Evolutionary conservation across 2,797 vertebrate genomes (phyloP).

Genomic region (Mastacembelus armatus): DNA sequence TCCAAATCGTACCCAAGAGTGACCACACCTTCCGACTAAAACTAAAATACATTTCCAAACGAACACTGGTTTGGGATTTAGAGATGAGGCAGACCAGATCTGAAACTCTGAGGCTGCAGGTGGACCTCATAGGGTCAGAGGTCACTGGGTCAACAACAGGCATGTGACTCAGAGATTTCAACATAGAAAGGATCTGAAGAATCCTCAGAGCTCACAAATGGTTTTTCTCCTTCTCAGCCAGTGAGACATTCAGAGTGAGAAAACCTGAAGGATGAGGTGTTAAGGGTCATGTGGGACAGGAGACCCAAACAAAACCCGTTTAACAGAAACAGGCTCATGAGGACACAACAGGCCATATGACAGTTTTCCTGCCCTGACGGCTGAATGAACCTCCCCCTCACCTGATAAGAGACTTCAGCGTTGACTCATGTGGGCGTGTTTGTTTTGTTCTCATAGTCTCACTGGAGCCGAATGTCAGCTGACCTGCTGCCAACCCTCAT

Average conservation of each 20-base stretch:
- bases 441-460: too few species aligned
- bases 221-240: not conserved
- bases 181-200: constrained; percentile 21
- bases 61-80: not conserved
- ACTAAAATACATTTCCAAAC: too few species aligned
- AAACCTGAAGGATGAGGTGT: not conserved
- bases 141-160: constrained; percentile 25
- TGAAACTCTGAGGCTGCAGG: constrained; percentile 39
- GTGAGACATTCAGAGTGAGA: not conserved
- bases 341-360: constrained; percentile 1
- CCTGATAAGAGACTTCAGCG: constrained; percentile 10
- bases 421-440: not conserved
- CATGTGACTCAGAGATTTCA: constrained; percentile 22
- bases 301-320: constrained; percentile 18
- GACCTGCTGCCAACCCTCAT: too few species aligned
- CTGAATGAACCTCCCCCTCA: not conserved
- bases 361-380: not conserved
- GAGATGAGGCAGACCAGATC: constrained; percentile 25
- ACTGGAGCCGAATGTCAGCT: too few species aligned
- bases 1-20: too few species aligned
- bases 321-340: not conserved
- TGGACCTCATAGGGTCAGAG: constrained; percentile 31
- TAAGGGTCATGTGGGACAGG: not conserved
- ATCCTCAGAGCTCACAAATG: not conserved
- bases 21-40: too few species aligned